phyloP scores from a whole-genome alignment of 2,113 vertebrate species.

The Saccopteryx bilineata region DNA sequence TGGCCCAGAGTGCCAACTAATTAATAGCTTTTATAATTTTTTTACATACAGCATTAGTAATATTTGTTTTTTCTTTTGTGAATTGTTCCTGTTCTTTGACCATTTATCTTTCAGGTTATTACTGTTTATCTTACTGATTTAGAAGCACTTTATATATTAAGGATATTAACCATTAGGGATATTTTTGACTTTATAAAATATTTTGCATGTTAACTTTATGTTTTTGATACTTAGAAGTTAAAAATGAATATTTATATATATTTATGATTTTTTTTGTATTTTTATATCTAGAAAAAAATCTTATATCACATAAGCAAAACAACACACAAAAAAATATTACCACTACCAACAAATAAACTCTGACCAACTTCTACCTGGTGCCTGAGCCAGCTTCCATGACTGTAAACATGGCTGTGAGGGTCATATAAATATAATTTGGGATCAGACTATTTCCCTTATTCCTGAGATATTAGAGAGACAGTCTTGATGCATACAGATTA shows the following conservation, averaged over 20 bases:
- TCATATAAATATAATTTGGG: too few species aligned
- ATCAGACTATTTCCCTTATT: background rate
- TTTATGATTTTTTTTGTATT: background rate
- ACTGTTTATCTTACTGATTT: background rate
- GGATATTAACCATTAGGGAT: background rate
- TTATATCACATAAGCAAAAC: background rate
- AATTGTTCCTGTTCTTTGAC: slow-evolving; percentile 7
- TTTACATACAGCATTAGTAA: background rate
- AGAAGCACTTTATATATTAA: background rate
- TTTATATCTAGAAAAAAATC: background rate
- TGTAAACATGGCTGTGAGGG: too few species aligned
- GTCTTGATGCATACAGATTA: background rate
- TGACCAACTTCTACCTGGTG: background rate
- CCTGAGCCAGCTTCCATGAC: background rate
- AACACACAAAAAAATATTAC: background rate
- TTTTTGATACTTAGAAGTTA: background rate
- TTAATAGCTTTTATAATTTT: background rate
- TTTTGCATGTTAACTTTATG: background rate
- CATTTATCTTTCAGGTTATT: background rate
- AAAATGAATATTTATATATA: background rate
- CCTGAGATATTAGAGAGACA: background rate
- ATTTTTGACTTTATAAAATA: background rate
- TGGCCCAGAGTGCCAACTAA: background rate
- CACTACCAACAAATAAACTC: background rate
- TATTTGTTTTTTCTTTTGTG: background rate